Evolutionary conservation across 2,113 vertebrate species (phyloP).

Genomic region (Corythoichthys intestinalis): DNA sequence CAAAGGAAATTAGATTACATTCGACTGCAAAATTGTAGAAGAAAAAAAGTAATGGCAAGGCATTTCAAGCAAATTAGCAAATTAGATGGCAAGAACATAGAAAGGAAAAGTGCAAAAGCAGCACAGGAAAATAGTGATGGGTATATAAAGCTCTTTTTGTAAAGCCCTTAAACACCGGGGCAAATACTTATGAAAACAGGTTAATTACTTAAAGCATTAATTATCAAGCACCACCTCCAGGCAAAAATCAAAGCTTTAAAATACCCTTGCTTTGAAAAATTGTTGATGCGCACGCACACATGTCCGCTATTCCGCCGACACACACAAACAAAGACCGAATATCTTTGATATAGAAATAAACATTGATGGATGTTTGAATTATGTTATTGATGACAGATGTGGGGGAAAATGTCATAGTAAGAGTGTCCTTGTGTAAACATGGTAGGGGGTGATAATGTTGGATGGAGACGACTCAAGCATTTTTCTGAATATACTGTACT

Average conservation of each 20-base stretch:
- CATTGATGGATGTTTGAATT: no score
- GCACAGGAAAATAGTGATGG: slow-evolving; percentile 56
- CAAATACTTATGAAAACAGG: background rate
- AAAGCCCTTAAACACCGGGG: background rate
- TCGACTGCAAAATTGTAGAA: slow-evolving; percentile 11
- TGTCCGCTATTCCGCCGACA: no score
- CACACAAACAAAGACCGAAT: no score
- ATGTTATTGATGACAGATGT: no score
- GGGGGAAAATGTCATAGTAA: no score
- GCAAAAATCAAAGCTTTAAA: background rate
- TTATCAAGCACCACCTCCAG: background rate
- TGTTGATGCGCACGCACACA: background rate
- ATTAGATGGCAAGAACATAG: slow-evolving; percentile 1
- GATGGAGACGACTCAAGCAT: no score
- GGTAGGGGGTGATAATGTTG: no score
- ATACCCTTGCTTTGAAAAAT: background rate
- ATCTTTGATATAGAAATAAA: no score
- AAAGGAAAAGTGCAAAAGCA: slow-evolving; percentile 30
- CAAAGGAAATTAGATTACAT: background rate
- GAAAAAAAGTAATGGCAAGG: slow-evolving; percentile 13
- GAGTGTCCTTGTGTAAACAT: no score
- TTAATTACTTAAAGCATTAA: background rate
- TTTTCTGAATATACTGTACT: no score
- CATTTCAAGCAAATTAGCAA: slow-evolving; percentile 18
- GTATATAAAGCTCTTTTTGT: no score